Evolutionary conservation across 2,888 invertebrate species (phyloP), one percentile per base, ranked within the genome.

Genomic region (Rotaria sp.): DNA sequence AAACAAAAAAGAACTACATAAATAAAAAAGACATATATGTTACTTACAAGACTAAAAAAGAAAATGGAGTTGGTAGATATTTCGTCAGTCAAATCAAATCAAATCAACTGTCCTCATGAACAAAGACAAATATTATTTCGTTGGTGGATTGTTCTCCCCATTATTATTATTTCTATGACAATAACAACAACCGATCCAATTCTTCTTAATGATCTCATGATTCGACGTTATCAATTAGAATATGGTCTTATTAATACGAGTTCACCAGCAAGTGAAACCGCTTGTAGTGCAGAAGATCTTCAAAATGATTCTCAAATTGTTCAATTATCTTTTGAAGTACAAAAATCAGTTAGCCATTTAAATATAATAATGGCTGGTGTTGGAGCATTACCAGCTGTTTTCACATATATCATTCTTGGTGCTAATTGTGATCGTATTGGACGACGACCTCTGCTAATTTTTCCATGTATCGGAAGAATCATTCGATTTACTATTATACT

Each of bases 341-440:
- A 80, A n/a, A 45, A 5, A 45, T 8, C 80, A 11, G 80, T 80
- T 13, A 45, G 45, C 15, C 41, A 21, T n/a, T 45, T 80, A n/a
- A 80, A 80, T 45, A 45, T 80, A 45, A 45, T 80, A 11, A 80
- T 45, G 45, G 26, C 80, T 45, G 45, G 41, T 15, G 45, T 15
- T n/a, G 41, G 45, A n/a, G 80, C 80, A n/a, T 10, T 80, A 45
- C 80, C 80, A 80, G 80, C 80, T 41, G 80, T 80, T 4, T 15
- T 80, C n/a, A 2, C 80, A 24, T 80, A n/a, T 45, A 15, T 80
- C 8, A 45, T 80, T 26, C 45, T 80, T 41, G 80, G 80, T 45
- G 26, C 80, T 26, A 80, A 45, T 80, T 80, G 80, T 80, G 80
- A 80, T 80, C 11, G 11, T 24, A 80, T 80, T 35, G 80, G 80